Evolutionary conservation across 1,140 invertebrate genomes (phyloP).

Genomic region (Diplogasteroides magnus): DNA sequence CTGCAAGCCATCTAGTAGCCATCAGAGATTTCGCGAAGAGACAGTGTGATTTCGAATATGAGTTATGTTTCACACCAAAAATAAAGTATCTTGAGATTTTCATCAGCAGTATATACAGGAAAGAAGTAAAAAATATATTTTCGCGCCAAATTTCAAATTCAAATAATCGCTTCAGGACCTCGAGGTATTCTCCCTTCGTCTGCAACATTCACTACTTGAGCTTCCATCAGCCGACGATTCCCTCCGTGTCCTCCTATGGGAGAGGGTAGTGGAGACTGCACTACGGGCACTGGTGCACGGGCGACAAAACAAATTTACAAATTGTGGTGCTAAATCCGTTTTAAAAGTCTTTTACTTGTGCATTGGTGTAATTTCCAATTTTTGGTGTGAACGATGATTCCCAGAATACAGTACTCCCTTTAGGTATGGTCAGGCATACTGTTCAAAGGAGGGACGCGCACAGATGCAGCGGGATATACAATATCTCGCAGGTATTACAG

Average conservation of each 20-base stretch:
- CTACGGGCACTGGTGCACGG: slow-evolving; percentile 85
- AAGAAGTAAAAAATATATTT: too few relatives aligned
- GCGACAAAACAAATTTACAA: slow-evolving; percentile 58
- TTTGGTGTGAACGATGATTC: too few relatives aligned
- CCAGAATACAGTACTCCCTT: too few relatives aligned
- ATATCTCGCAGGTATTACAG: slow-evolving; percentile 68
- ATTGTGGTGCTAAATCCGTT: not conserved
- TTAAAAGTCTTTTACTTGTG: too few relatives aligned
- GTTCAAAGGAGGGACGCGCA: slow-evolving; percentile 87
- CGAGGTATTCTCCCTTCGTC: slow-evolving; percentile 24
- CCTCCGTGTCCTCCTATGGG: slow-evolving; percentile 67
- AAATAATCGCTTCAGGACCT: slow-evolving; percentile 47
- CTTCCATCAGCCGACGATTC: slow-evolving; percentile 4
- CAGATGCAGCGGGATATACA: slow-evolving; percentile 96
- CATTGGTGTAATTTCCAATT: not conserved
- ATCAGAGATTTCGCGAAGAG: too few relatives aligned
- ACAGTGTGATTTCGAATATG: too few relatives aligned
- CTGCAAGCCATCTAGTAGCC: too few relatives aligned
- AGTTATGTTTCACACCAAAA: too few relatives aligned
- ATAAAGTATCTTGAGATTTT: too few relatives aligned
- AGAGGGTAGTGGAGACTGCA: slow-evolving; percentile 74
- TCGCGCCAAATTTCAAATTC: too few relatives aligned
- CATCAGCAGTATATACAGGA: too few relatives aligned
- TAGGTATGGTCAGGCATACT: slow-evolving; percentile 67
- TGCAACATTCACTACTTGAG: slow-evolving; percentile 10